phyloP scores from a whole-genome alignment of 2,888 invertebrate species.

The Aethes cnicana region DNA sequence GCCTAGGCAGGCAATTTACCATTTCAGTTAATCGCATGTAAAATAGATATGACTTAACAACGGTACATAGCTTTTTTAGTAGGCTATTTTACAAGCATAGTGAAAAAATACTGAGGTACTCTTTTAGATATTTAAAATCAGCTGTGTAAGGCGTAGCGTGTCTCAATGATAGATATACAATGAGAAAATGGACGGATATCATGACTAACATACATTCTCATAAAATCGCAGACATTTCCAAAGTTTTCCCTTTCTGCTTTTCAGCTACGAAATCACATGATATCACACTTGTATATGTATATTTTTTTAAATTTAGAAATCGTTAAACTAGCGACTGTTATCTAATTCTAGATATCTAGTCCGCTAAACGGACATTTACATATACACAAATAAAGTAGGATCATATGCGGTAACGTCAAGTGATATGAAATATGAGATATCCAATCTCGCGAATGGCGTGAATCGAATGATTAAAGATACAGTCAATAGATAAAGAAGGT shows the following conservation, averaged over 20 bases:
- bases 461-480: too few species aligned
- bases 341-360: conserved; percentile 8
- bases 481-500: too few species aligned
- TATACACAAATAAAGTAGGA: too few species aligned
- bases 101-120: conserved; percentile 41
- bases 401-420: too few species aligned
- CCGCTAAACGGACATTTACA: neutral
- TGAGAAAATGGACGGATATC: conserved; percentile 43
- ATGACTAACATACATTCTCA: conserved; percentile 11
- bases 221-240: neutral
- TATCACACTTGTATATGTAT: too few species aligned
- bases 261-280: conserved; percentile 22
- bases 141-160: conserved; percentile 37
- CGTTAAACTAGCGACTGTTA: conserved; percentile 18
- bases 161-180: conserved; percentile 26
- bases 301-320: conserved; percentile 5
- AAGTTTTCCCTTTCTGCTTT: neutral
- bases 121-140: conserved; percentile 9
- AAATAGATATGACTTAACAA: neutral
- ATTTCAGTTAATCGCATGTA: neutral
- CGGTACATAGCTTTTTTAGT: conserved; percentile 23
- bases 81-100: conserved; percentile 37
- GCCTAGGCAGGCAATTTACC: too few species aligned
- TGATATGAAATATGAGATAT: too few species aligned
- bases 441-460: too few species aligned